Percentiles rank a stretch among this genome's conserved stretches.
Evolutionary conservation across 1,140 invertebrate species (phyloP).

Genomic region (Hypsibius dujardini): DNA sequence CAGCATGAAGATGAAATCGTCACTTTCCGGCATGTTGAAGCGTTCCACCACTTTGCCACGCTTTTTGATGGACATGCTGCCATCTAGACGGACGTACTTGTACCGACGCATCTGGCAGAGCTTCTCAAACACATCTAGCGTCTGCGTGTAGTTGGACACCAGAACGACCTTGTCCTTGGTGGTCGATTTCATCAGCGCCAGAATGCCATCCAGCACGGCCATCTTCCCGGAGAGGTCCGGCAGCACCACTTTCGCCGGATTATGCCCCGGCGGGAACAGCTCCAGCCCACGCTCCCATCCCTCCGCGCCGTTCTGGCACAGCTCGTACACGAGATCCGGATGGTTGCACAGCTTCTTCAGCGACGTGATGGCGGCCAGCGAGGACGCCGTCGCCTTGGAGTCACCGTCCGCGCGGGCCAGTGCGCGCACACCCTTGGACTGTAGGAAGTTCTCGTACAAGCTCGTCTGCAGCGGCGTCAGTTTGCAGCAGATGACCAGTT

Average conservation of each 20-base stretch:
- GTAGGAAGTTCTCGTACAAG: constrained; percentile 70
- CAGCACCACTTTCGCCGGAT: constrained; percentile 38
- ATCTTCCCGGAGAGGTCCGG: constrained; percentile 58
- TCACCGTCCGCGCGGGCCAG: constrained; percentile 29
- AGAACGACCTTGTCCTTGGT: constrained; percentile 90
- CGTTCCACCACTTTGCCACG: constrained; percentile 83
- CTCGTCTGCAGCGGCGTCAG: constrained; percentile 64
- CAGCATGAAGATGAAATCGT: constrained; percentile 84
- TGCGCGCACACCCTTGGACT: constrained; percentile 58
- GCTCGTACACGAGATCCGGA: constrained; percentile 81
- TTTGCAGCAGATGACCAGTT: constrained; percentile 84
- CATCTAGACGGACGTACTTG: constrained; percentile 75
- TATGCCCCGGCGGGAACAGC: constrained; percentile 53
- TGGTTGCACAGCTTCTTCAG: constrained; percentile 97
- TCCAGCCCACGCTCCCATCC: constrained; percentile 62
- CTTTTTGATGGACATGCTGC: constrained; percentile 94
- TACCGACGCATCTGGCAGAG: constrained; percentile 49
- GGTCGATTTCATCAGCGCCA: constrained; percentile 69
- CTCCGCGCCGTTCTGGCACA: constrained; percentile 56
- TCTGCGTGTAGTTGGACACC: constrained; percentile 98
- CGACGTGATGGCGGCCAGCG: constrained; percentile 76
- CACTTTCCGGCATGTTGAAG: constrained; percentile 73
- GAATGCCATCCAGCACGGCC: constrained; percentile 74
- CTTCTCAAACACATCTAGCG: constrained; percentile 88
- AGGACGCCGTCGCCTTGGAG: constrained; percentile 44